Evolutionary conservation across 2,888 invertebrate genomes (phyloP), one percentile per base, ranked within the genome.

Genomic region (Heterodera filipjevi): DNA sequence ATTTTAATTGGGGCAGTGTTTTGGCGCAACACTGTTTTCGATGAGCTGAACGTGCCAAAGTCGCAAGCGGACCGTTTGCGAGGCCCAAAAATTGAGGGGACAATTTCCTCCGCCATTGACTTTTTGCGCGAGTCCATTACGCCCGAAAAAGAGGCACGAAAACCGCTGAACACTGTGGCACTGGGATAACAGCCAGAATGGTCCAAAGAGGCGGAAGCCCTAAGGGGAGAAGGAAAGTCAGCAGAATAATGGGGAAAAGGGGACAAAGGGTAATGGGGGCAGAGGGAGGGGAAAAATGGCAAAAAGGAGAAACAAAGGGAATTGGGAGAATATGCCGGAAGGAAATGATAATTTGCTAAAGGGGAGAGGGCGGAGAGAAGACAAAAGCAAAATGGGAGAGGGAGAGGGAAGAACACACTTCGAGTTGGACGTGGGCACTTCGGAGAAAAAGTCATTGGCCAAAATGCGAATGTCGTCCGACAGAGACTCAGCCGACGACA

Each of bases 371-470:
- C 5, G 44, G 12, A 12, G 44, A 44, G 12, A 44, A 44, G 44
- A n/a, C n/a, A 66, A 30, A 66, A 66, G 14, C 6, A 30, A 66
- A 66, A 12, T 44, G 44, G 12, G 44, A 44, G 44, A 44, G 12
- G 12, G 5, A 44, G 44, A 44, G 44, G 12, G 19, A 33, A 76
- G 2, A 49, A 71, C 32, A 32, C 72, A 86, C 87, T 86, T 83
- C 30, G 87, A 87, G 35, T 84, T 77, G 3, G 85, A 85, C 0
- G 87, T 87, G 44, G 83, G 85, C 35, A 81, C 85, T 77, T 87
- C 88, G 46, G 87, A 88, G 32, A 86, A 82, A 73, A 88, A 88
- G 77, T 88, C 88, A 80, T 88, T 88, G 53, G 87, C 86, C 22
- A 88, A 82, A 22, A 88, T 85, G 64, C 87, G 79, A 1, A 84